Evolutionary conservation across 1,140 invertebrate species (phyloP), one percentile per base, ranked within the genome.

Genomic region (Triops cancriformis): DNA sequence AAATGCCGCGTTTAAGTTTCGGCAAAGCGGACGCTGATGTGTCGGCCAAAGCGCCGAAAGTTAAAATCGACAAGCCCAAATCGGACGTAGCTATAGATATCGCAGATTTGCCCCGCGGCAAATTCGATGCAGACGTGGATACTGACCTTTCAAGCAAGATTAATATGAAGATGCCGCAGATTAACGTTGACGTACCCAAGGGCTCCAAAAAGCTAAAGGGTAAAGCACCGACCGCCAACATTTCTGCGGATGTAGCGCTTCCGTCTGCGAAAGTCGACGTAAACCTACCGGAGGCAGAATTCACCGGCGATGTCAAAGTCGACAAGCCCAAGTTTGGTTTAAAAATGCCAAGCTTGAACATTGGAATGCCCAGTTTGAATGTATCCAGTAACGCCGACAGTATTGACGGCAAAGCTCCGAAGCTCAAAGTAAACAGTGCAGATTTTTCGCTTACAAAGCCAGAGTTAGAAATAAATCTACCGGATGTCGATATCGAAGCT

Each of bases 1-100:
- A 72, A n/a, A 73, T 78, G 77, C 77, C 77, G 6, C 37, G 74
- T 37, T 78, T 78, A 26, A 73, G 42, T 26, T 37, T 78, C 37
- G 73, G 73, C 7, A 78, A 78, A 42, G 31, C 75, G 2, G 42
- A 76, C 28, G 42, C 14, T 7, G 23, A 31, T 9, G 77, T 14
- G 1, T n/a, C 28, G 2, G 14, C 73, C n/a, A 27, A 74, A 42
- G 5, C 74, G 23, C 77, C 77, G 0, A 26, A 26, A 14, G 72
- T 43, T 1, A 10, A 78, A 45, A 42, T 76, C 14, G 42, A 51
- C 28, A 26, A 27, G 31, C 42, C 41, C 18, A 43, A 75, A 37
- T 26, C 28, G n/a, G 76, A 77, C 18, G 12, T 27, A 7, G 37
- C 37, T 26, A 1, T 72, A 23, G 76, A n/a, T 37, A n/a, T 37